Evolutionary conservation across 2,797 vertebrate genomes (phyloP).

Genomic region (Spinibarbus caldwelli): DNA sequence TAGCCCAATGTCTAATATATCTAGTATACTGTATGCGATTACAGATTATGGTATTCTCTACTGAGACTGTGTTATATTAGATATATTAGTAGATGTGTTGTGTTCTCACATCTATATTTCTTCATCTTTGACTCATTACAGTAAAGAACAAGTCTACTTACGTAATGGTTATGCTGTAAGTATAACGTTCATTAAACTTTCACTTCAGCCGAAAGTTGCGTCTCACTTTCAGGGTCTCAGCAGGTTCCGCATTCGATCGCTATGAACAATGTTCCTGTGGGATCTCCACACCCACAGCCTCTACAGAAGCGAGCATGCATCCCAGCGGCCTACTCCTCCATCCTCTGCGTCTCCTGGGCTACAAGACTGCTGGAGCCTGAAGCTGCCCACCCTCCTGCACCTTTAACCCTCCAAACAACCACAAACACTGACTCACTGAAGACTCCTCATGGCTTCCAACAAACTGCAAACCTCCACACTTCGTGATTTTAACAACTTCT

Average conservation of each 20-base stretch:
- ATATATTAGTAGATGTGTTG: neutral
- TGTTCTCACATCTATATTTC: neutral
- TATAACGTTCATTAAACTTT: conserved; percentile 1
- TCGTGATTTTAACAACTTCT: conserved; percentile 21
- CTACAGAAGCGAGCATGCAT: neutral
- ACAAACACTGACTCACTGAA: conserved; percentile 38
- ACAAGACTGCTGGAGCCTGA: conserved; percentile 11
- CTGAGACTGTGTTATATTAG: neutral
- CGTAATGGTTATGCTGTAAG: neutral
- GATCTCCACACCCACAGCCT: conserved; percentile 36
- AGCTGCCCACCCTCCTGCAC: conserved; percentile 38
- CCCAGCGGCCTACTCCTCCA: conserved; percentile 21
- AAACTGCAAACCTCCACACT: conserved; percentile 24
- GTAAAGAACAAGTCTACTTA: neutral
- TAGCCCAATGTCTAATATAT: neutral
- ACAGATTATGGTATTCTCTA: neutral
- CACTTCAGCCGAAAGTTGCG: conserved; percentile 10
- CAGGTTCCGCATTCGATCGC: conserved; percentile 10
- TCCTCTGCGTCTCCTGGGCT: conserved; percentile 25
- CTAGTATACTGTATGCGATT: neutral
- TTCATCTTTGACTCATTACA: conserved; percentile 18
- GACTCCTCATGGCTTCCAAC: neutral
- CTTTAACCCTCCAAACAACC: conserved; percentile 29
- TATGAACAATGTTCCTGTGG: conserved; percentile 22
- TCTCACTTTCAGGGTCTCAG: conserved; percentile 20